Conservation (phyloP, 2,113 vertebrate species). For the Cebidichthys violaceus region DNA sequence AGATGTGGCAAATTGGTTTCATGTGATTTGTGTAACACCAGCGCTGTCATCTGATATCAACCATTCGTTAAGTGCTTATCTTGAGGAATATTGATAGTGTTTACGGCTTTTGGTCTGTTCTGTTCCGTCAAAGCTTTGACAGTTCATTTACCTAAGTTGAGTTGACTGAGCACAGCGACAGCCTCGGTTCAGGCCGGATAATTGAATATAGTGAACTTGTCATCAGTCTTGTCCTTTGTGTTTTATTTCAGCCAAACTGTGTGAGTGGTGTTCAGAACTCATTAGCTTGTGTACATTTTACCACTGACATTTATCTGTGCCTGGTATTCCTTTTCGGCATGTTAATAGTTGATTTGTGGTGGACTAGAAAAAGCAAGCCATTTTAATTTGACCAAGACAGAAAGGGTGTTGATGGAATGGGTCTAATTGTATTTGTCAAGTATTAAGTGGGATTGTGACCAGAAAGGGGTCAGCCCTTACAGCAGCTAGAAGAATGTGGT, state of each 20-base stretch:
- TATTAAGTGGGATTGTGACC: conserved; percentile 22
- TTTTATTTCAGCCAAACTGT: conserved; percentile 57
- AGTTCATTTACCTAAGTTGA: conserved; percentile 69
- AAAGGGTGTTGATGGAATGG: conserved; percentile 28
- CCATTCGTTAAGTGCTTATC: conserved; percentile 26
- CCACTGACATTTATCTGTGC: conserved; percentile 60
- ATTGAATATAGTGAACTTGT: conserved; percentile 71
- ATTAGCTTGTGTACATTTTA: conserved; percentile 69
- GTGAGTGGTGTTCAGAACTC: conserved; percentile 69
- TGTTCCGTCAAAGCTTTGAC: conserved; percentile 62
- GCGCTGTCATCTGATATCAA: neutral
- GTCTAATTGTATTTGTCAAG: conserved; percentile 35
- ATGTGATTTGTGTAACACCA: neutral
- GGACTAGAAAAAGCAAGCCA: conserved; percentile 14
- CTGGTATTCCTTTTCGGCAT: conserved; percentile 54
- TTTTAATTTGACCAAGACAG: conserved; percentile 54
- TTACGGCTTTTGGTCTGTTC: conserved; percentile 45
- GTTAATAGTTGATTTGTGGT: conserved; percentile 50
- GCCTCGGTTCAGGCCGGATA: conserved; percentile 62
- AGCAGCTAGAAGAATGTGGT: neutral
- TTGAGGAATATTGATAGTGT: conserved; percentile 52
- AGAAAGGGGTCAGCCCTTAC: conserved; percentile 15
- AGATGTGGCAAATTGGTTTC: neutral
- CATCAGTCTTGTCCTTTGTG: conserved; percentile 67
- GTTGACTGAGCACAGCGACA: conserved; percentile 34